Conservation (phyloP, 1,140 invertebrate species). For the Spodoptera frugiperda region DNA sequence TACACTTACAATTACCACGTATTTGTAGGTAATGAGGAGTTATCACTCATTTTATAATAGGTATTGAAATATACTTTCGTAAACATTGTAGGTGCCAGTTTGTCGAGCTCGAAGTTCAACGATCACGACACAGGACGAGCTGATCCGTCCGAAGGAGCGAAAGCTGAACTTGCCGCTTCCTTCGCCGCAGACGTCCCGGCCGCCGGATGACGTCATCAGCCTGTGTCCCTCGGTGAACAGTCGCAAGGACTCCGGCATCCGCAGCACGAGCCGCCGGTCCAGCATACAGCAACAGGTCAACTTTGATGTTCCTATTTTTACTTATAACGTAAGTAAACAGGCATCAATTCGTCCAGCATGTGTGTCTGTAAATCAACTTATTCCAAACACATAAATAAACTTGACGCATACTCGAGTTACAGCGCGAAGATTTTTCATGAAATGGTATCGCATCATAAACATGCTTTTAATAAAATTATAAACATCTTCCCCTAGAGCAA, state of each 20-base stretch:
- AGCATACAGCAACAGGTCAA: conserved; percentile 93
- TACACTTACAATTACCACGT: conserved; percentile 20
- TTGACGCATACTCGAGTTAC: conserved; percentile 39
- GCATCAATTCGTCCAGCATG: conserved; percentile 27
- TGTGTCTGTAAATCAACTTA: conserved; percentile 36
- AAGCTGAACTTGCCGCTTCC: conserved; percentile 74
- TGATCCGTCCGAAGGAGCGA: conserved; percentile 69
- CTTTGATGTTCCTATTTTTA: conserved; percentile 46
- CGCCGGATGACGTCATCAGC: conserved; percentile 89
- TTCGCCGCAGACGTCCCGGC: conserved; percentile 59
- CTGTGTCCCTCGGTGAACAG: conserved; percentile 92
- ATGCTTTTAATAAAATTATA: conserved; percentile 51
- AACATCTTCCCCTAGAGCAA: conserved; percentile 47
- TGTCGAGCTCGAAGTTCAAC: conserved; percentile 87
- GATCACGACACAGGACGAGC: conserved; percentile 76
- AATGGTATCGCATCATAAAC: conserved; percentile 51
- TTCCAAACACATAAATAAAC: conserved; percentile 48
- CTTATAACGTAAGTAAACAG: conserved; percentile 40
- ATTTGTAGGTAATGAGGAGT: conserved; percentile 6
- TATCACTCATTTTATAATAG: neutral
- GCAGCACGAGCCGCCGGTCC: conserved; percentile 93
- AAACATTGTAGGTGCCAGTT: conserved; percentile 73
- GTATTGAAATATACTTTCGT: neutral
- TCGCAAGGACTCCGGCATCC: conserved; percentile 94
- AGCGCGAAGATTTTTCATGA: conserved; percentile 45